A percentile compares a stretch with the other conserved stretches of the same genome.
Conservation (phyloP, 2,888 invertebrate species). For the Mellilla xanthometata region DNA sequence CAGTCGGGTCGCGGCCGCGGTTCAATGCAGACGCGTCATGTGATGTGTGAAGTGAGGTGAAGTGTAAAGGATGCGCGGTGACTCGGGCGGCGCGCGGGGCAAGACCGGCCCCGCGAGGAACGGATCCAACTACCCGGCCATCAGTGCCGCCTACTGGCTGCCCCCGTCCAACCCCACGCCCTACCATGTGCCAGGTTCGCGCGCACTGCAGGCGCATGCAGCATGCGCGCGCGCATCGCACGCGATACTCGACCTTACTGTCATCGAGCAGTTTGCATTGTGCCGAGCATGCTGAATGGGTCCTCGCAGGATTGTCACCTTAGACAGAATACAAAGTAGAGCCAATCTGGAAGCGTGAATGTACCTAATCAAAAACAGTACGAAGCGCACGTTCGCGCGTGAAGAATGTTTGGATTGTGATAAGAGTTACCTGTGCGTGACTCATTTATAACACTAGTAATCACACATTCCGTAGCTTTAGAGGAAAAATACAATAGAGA, state of each 20-base stretch:
- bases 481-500: conserved; percentile 5
- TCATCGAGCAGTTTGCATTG: conserved; percentile 4
- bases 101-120: conserved; percentile 58
- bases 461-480: background rate
- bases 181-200: conserved; percentile 92
- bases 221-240: conserved; percentile 20
- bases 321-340: too few relatives aligned
- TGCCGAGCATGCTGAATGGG: conserved; percentile 20
- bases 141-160: conserved; percentile 93
- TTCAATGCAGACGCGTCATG: conserved; percentile 70
- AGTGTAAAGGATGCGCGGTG: conserved; percentile 76
- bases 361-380: conserved; percentile 1
- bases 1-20: conserved; percentile 72
- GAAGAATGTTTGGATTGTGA: conserved; percentile 21
- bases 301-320: conserved; percentile 6
- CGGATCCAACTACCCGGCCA: conserved; percentile 86
- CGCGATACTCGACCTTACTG: conserved; percentile 28
- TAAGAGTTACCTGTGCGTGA: conserved; percentile 23
- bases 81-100: conserved; percentile 72
- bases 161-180: conserved; percentile 90
- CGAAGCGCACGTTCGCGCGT: conserved; percentile 1
- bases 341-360: too few relatives aligned
- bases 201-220: conserved; percentile 18
- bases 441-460: conserved; percentile 3
- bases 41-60: conserved; percentile 64